Evolutionary conservation across 1,140 invertebrate genomes (phyloP).

Genomic region (Drosophila athabasca): DNA sequence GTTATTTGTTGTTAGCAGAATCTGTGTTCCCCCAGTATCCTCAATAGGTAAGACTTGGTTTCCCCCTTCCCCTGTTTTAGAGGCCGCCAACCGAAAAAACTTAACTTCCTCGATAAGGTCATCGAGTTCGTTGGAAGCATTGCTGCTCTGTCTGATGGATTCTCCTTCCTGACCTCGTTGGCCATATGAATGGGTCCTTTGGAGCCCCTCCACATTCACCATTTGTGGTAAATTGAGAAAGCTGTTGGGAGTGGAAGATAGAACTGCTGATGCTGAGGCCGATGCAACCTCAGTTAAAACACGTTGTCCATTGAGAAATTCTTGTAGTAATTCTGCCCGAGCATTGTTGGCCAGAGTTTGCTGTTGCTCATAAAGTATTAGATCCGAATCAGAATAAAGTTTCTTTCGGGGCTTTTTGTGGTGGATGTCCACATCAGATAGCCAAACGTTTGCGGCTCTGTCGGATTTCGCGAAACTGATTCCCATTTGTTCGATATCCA

Average conservation of each 20-base stretch:
- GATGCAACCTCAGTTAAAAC: slow-evolving; percentile 55
- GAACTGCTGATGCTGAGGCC: slow-evolving; percentile 5
- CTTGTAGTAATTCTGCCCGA: slow-evolving; percentile 57
- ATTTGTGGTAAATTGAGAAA: slow-evolving; percentile 16
- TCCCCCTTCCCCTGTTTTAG: slow-evolving; percentile 61
- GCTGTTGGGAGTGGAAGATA: slow-evolving; percentile 3
- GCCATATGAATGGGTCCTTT: neutral
- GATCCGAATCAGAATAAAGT: slow-evolving; percentile 60
- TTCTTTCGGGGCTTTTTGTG: slow-evolving; percentile 15
- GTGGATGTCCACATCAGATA: slow-evolving; percentile 7
- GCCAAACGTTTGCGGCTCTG: neutral
- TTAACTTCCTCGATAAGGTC: slow-evolving; percentile 36
- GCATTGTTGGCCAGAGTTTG: slow-evolving; percentile 68
- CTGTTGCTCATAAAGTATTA: slow-evolving; percentile 65
- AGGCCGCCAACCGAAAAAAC: slow-evolving; percentile 77
- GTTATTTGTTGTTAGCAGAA: neutral
- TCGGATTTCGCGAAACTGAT: neutral
- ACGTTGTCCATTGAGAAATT: slow-evolving; percentile 65
- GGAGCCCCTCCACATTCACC: neutral
- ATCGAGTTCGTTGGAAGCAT: slow-evolving; percentile 33
- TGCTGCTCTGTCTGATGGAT: neutral
- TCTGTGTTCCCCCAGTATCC: slow-evolving; percentile 67
- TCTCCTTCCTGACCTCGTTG: neutral
- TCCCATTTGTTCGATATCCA: slow-evolving; percentile 26
- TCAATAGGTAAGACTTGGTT: slow-evolving; percentile 62